Base-by-base conservation (phyloP, 1,140 invertebrate genomes). In the Globodera rostochiensis region DNA sequence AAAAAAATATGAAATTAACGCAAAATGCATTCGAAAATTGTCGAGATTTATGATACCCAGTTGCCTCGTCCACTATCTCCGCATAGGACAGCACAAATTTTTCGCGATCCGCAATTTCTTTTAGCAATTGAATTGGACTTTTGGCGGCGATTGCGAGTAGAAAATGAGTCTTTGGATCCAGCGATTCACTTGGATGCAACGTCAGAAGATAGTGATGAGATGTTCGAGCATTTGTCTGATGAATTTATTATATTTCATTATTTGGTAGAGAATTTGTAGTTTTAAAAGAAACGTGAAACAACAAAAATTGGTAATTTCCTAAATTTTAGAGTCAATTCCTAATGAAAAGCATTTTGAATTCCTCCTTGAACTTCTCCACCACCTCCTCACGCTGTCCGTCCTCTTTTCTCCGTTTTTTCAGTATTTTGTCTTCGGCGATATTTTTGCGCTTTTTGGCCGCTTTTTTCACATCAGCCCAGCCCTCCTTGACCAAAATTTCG, bases 131-230 rank as follows among this genome's bases (percentile, higher is more conserved):
- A 47, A 71, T 47, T 47, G 69, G 69, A 21, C 46, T 78, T 36
- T 69, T 78, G 13, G 45, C 57, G 47, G 53, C 4, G 15, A 60
- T 50, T 19, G 76, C 76, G 13, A 78, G 64, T 4, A 66, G 19
- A 47, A 78, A 78, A 49, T 78, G 76, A 15, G 76, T 78, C 36
- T n/a, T 53, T 9, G 76, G 64, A 11, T 78, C 64, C 45, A 78
- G 76, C 46, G 53, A 25, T 49, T 78, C 76, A 47, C 49, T 45
- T 66, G 76, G 76, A 67, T 69, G 60, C 50, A 64, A 69, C 3
- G 76, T 78, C 21, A 78, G 25, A 64, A 70, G 64, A n/a, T 45
- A 78, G n/a, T 78, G 76, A 47, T 78, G n/a, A 15, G 76, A 46
- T 7, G 19, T 5, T 6, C 25, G 25, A 36, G 49, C 13, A 64